phyloP scores from a whole-genome alignment of 92 coral and sea anemone genomes.

The Palythoa caribaeorum region DNA sequence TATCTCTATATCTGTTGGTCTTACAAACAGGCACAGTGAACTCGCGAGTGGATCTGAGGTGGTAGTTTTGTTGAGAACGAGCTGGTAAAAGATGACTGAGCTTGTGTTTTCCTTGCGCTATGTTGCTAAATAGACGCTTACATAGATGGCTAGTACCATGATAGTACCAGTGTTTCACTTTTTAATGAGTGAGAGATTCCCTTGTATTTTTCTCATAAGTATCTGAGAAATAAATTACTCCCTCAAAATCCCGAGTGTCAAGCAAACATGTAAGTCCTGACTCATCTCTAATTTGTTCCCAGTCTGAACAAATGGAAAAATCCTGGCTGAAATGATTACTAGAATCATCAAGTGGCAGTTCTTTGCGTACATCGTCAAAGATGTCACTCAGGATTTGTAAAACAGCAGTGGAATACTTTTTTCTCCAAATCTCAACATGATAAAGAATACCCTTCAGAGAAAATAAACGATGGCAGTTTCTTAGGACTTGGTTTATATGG shows the following conservation, averaged over 20 bases:
- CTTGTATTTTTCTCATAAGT: constrained; percentile 15
- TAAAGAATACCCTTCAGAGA: constrained; percentile 26
- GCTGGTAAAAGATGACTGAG: no score
- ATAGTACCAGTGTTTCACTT: no score
- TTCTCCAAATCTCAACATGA: no score
- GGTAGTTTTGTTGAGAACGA: no score
- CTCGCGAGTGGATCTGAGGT: no score
- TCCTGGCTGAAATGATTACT: not conserved
- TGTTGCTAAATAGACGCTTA: no score
- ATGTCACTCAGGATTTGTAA: constrained; percentile 24
- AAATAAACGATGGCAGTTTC: constrained; percentile 17
- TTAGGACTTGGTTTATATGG: constrained; percentile 33
- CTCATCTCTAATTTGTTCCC: constrained; percentile 38
- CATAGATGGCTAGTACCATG: no score
- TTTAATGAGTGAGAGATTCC: constrained; percentile 14
- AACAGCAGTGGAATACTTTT: no score
- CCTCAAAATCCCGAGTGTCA: constrained; percentile 36
- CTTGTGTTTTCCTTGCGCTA: no score
- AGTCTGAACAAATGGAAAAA: no score
- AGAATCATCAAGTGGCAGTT: constrained; percentile 18
- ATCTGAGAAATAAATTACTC: constrained; percentile 24
- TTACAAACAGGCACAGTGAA: no score
- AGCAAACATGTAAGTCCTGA: constrained; percentile 27
- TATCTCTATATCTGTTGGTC: no score
- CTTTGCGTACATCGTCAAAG: constrained; percentile 26